These are phyloP conservation scores for Tapirus indicus DNA, from an alignment of 2,797 vertebrate species.

Conservation along the genomic window DNA sequence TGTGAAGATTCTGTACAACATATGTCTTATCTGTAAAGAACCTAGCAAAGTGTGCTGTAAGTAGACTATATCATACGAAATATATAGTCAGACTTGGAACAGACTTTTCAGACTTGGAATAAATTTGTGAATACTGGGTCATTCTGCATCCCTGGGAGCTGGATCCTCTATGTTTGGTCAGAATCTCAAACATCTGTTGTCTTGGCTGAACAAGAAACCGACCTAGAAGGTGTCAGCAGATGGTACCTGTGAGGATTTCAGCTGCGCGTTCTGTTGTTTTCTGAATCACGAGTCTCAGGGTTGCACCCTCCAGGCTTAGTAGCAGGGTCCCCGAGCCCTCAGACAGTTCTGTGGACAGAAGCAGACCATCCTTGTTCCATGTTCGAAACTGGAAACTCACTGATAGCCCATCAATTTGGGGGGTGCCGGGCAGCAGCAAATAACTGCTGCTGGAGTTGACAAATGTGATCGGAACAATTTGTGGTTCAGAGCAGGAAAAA, in stretches of 20 bases:
- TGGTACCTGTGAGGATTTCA: constrained; percentile 93
- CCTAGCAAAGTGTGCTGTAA: accelerated
- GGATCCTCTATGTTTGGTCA: not conserved
- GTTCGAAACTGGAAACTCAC: constrained; percentile 98
- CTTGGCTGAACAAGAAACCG: not conserved
- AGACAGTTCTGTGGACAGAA: constrained; percentile 92
- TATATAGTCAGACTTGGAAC: too few species aligned
- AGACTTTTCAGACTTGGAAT: not conserved
- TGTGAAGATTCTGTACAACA: accelerated
- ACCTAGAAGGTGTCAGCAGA: not conserved
- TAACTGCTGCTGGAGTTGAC: constrained; percentile 93
- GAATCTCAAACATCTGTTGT: not conserved
- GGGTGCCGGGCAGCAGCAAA: constrained; percentile 92
- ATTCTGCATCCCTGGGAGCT: not conserved
- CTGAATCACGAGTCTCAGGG: constrained; percentile 92
- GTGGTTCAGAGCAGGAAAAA: constrained; percentile 96
- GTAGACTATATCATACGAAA: too few species aligned
- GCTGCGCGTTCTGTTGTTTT: constrained; percentile 88
- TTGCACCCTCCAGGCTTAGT: constrained; percentile 91
- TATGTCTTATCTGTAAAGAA: accelerated
- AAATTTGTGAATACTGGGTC: not conserved
- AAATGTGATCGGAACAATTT: constrained; percentile 96
- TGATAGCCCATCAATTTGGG: constrained; percentile 92
- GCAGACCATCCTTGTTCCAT: constrained; percentile 96
- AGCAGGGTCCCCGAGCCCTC: constrained; percentile 91